Conservation (phyloP, 2,888 invertebrate genomes). For the Trichopria drosophilae region DNA sequence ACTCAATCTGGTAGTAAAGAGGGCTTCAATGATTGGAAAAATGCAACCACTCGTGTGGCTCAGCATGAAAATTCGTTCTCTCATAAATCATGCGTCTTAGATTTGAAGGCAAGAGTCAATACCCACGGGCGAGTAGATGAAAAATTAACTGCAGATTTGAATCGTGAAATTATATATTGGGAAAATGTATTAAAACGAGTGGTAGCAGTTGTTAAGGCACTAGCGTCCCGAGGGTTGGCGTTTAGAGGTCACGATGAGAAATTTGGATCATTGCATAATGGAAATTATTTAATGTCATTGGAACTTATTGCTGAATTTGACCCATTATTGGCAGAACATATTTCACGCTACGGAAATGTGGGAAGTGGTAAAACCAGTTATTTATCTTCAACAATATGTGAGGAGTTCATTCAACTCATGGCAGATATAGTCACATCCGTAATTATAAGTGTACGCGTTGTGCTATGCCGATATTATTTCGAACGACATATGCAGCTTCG, state of each 20-base stretch:
- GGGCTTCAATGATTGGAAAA: slow-evolving; percentile 33
- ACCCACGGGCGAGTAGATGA: slow-evolving; percentile 22
- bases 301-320: slow-evolving; percentile 44
- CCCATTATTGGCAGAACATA: slow-evolving; percentile 17
- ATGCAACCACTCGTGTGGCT: slow-evolving; percentile 18
- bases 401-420: slow-evolving; percentile 42
- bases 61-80: slow-evolving; percentile 26
- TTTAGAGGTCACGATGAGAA: slow-evolving; percentile 37
- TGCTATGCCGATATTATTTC: too few species aligned
- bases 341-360: slow-evolving; percentile 25
- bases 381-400: slow-evolving; percentile 40
- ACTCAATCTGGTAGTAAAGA: slow-evolving; percentile 28
- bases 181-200: slow-evolving; percentile 37
- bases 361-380: slow-evolving; percentile 43
- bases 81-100: slow-evolving; percentile 24
- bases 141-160: slow-evolving; percentile 1
- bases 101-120: slow-evolving; percentile 16
- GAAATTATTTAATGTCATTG: slow-evolving; percentile 41
- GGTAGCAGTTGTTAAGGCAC: slow-evolving; percentile 34
- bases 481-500: too few species aligned
- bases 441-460: too few species aligned
- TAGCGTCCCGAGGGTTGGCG: slow-evolving; percentile 35
- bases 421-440: slow-evolving; percentile 36
- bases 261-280: slow-evolving; percentile 39
- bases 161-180: slow-evolving; percentile 34